These are phyloP conservation scores for Morpho deidamia DNA, from an alignment of 2,888 invertebrate species.

Conservation along the genomic window DNA sequence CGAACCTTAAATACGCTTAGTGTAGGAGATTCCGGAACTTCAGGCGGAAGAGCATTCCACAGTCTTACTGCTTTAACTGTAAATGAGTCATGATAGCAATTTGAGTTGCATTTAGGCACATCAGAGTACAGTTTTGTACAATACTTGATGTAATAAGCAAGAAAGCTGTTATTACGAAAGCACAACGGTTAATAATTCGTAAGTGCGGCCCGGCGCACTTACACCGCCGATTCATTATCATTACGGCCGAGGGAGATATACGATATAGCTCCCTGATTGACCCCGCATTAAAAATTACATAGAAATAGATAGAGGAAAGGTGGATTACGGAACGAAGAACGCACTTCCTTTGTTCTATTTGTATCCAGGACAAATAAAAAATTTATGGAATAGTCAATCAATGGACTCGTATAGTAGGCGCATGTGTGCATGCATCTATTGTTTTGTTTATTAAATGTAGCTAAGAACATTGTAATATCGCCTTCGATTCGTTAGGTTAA, in stretches of 20 bases:
- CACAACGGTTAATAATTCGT: conserved; percentile 75
- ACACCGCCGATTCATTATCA: conserved; percentile 73
- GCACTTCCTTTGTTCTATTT: conserved; percentile 65
- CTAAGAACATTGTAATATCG: conserved; percentile 55
- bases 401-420: conserved; percentile 52
- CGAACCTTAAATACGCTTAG: no score
- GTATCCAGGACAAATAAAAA: conserved; percentile 61
- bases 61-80: no score
- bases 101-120: no score
- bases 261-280: conserved; percentile 76
- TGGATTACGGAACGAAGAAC: conserved; percentile 51
- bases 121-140: no score
- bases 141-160: conserved; percentile 7
- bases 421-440: conserved; percentile 47
- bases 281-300: conserved; percentile 78
- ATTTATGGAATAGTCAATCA: conserved; percentile 58
- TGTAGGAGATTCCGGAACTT: no score
- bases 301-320: conserved; percentile 61
- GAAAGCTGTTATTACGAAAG: conserved; percentile 34
- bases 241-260: conserved; percentile 73
- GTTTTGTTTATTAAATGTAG: conserved; percentile 53
- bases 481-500: conserved; percentile 74
- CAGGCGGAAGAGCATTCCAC: no score
- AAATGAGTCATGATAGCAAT: no score
- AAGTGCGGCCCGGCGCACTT: conserved; percentile 74